These are phyloP conservation scores for Gadus macrocephalus DNA, from an alignment of 2,113 vertebrate species.

Conservation along the genomic window DNA sequence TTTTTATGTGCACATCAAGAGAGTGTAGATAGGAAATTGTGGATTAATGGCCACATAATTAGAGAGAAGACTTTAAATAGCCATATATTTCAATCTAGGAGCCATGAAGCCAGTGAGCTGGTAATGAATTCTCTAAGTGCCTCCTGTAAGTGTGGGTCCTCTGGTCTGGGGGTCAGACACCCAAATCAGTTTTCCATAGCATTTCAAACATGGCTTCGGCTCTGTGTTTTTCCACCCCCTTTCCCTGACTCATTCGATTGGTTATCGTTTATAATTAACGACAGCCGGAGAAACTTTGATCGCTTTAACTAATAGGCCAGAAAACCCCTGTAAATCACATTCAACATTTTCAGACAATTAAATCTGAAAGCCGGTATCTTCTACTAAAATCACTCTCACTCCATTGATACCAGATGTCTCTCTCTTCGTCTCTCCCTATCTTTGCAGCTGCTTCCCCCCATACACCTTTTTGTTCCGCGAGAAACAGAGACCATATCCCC, in stretches of 20 bases:
- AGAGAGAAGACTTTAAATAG: slow-evolving; percentile 74
- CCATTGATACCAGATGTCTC: not conserved
- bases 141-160: slow-evolving; percentile 88
- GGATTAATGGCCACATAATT: slow-evolving; percentile 88
- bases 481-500: slow-evolving; percentile 18
- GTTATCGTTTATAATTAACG: slow-evolving; percentile 39
- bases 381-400: not conserved
- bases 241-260: slow-evolving; percentile 18
- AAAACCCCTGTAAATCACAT: slow-evolving; percentile 1
- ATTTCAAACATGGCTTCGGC: slow-evolving; percentile 34
- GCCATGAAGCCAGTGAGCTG: slow-evolving; percentile 91
- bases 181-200: slow-evolving; percentile 45
- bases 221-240: slow-evolving; percentile 20
- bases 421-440: slow-evolving; percentile 43
- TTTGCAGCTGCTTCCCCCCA: slow-evolving; percentile 59
- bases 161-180: slow-evolving; percentile 78
- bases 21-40: slow-evolving; percentile 71
- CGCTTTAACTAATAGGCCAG: slow-evolving; percentile 47
- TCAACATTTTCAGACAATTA: no score
- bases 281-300: slow-evolving; percentile 29
- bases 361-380: slow-evolving; percentile 5
- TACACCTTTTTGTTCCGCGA: slow-evolving; percentile 55
- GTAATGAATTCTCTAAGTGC: slow-evolving; percentile 93
- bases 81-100: slow-evolving; percentile 91
- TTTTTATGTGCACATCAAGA: slow-evolving; percentile 78